Percentiles rank a stretch among this genome's conserved stretches.
phyloP scores from a whole-genome alignment of 2,797 vertebrate genomes.

The Phrynocephalus guinanensis region DNA sequence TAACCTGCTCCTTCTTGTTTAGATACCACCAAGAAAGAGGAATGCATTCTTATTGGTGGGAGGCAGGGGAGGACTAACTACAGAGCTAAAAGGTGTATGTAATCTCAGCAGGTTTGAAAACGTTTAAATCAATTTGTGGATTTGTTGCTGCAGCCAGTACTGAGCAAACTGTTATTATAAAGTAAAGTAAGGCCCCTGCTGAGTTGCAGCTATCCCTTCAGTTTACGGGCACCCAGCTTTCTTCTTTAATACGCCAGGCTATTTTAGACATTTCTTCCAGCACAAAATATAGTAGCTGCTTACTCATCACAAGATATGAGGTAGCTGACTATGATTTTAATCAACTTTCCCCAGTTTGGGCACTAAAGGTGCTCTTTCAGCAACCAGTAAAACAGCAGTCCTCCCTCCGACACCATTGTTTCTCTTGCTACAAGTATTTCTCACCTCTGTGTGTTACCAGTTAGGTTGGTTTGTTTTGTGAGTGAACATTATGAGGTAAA shows the following conservation, averaged over 20 bases:
- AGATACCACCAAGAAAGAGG: slow-evolving; percentile 20
- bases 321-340: neutral
- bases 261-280: neutral
- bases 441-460: too few relatives aligned
- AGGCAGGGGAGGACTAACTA: neutral
- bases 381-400: too few relatives aligned
- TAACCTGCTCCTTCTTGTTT: slow-evolving; percentile 35
- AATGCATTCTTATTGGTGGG: neutral
- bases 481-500: too few relatives aligned
- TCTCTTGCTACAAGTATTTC: too few relatives aligned
- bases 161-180: slow-evolving; percentile 10
- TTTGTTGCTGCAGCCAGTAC: slow-evolving; percentile 1
- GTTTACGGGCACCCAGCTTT: neutral
- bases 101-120: slow-evolving; percentile 8
- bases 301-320: neutral
- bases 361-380: too few relatives aligned
- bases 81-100: slow-evolving; percentile 5
- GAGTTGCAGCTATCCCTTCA: neutral
- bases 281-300: neutral
- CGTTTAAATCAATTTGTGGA: slow-evolving; percentile 22
- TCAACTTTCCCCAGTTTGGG: neutral
- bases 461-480: too few relatives aligned
- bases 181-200: slow-evolving; percentile 8
- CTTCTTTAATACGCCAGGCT: neutral
- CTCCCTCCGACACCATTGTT: too few relatives aligned